Percentiles rank a stretch among this genome's conserved stretches.
Conservation (phyloP, 2,888 invertebrate species). For the Hirtodrosophila duncani region DNA sequence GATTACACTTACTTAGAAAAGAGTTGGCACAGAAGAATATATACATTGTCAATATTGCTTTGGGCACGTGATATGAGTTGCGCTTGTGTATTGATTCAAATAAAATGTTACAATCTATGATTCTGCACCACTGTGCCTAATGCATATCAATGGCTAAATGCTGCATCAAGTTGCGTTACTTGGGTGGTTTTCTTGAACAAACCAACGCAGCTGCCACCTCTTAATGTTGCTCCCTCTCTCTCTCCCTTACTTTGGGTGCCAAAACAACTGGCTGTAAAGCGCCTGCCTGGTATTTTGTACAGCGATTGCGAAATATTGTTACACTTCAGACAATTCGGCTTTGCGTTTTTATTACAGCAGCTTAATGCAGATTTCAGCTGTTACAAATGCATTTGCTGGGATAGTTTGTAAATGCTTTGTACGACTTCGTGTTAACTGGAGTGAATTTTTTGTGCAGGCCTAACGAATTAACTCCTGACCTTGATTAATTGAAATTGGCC, state of each 20-base stretch:
- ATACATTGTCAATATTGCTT: background rate
- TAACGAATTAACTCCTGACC: conserved; percentile 4
- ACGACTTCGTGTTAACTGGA: background rate
- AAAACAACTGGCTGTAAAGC: conserved; percentile 10
- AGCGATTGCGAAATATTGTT: conserved; percentile 58
- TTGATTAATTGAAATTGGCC: conserved; percentile 6
- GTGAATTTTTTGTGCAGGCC: background rate
- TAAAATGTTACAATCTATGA: conserved; percentile 12
- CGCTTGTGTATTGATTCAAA: conserved; percentile 12
- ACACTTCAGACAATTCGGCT: conserved; percentile 44
- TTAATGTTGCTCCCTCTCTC: conserved; percentile 4
- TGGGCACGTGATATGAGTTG: no score
- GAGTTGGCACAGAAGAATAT: background rate
- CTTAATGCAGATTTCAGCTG: no score
- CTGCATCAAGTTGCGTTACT: conserved; percentile 21
- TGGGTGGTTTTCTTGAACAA: conserved; percentile 23
- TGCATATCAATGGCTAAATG: no score
- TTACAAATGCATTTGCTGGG: no score
- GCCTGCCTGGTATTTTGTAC: conserved; percentile 18
- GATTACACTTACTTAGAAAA: no score
- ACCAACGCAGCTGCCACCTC: conserved; percentile 5
- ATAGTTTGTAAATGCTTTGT: no score
- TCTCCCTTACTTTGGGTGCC: conserved; percentile 1
- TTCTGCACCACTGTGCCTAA: conserved; percentile 5
- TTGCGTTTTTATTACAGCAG: no score